Percentiles rank a stretch among this genome's conserved stretches.
Evolutionary conservation across 2,888 invertebrate genomes (phyloP).

Genomic region (Eupithecia pulchellata): DNA sequence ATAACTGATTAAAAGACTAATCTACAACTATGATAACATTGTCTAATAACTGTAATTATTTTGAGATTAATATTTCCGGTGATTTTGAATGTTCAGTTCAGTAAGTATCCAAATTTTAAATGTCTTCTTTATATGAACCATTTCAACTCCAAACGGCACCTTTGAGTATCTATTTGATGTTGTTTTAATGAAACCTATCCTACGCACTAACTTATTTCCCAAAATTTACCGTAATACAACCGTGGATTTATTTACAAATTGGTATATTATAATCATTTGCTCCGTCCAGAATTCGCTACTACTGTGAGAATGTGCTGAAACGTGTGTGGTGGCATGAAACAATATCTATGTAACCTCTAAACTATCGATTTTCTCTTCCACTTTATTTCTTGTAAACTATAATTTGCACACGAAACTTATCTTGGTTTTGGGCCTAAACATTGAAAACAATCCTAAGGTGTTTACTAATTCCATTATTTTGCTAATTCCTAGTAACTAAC

Average conservation of each 20-base stretch:
- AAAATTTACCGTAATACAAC: constrained; percentile 48
- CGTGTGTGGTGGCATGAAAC: constrained; percentile 72
- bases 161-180: constrained; percentile 54
- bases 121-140: neutral
- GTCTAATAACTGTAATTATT: neutral
- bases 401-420: constrained; percentile 39
- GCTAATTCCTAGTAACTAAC: constrained; percentile 33
- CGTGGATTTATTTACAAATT: constrained; percentile 54
- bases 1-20: neutral
- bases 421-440: constrained; percentile 40
- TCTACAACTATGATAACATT: neutral
- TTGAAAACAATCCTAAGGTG: constrained; percentile 16
- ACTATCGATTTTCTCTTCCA: constrained; percentile 46
- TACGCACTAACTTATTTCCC: constrained; percentile 58
- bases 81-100: constrained; percentile 25
- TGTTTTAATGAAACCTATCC: constrained; percentile 58
- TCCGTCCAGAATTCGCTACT: constrained; percentile 64
- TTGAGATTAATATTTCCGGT: neutral
- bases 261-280: constrained; percentile 61
- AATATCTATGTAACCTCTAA: constrained; percentile 48
- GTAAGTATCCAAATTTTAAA: neutral
- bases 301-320: constrained; percentile 70
- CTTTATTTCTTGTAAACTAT: constrained; percentile 45
- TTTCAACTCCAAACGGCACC: constrained; percentile 67
- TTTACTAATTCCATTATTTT: constrained; percentile 19